Base-by-base conservation (phyloP, 2,113 vertebrate genomes). In the Hystrix cristata region DNA sequence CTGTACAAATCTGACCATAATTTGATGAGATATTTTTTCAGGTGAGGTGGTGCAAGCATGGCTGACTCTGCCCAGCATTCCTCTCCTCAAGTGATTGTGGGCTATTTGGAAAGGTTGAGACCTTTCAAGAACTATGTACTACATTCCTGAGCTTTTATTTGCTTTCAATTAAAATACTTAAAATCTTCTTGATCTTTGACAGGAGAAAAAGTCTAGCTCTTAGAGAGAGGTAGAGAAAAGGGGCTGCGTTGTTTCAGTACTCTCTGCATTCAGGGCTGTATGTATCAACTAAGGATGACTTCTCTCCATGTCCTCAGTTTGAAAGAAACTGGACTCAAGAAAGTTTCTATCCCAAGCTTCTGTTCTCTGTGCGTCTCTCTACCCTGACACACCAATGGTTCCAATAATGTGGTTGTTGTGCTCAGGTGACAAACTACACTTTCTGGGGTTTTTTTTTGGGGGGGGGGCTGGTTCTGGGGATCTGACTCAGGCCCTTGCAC, bases 131-230 rank as follows among this genome's bases (percentile, higher is more conserved):
- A n/a, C 7, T 76, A 59, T 31, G 12, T 57, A 43, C 31, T 69
- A 12, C 2, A 69, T 89, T 11, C 48, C 53, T 34, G 25, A 92
- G 4, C 8, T 23, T 60, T 92, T 48, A 65, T 84, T 94, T 96
- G 27, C 43, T 88, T 46, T 91, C 74, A 65, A 43, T 94, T 96
- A 72, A 89, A 96, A 86, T 62, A 31, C 43, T 94, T 84, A 48
- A 83, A 72, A 79, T 87, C n/a, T 29, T 83, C 31, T 87, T 55
- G 59, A 43, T 8, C 12, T 4, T 83, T 86, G 27, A 65, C 11
- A 81, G 18, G 60, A 48, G 9, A 84, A 46, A 94, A 86, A 57
- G 43, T n/a, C 15, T 12, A 59, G 81, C 57, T 23, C 62, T 74
- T 23, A 84, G 23, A 94, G 79, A 71, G 64, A 71, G 13, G 48